These are phyloP conservation scores for Amphipyra tragopoginis DNA, from an alignment of 2,888 invertebrate species.

Conservation along the genomic window DNA sequence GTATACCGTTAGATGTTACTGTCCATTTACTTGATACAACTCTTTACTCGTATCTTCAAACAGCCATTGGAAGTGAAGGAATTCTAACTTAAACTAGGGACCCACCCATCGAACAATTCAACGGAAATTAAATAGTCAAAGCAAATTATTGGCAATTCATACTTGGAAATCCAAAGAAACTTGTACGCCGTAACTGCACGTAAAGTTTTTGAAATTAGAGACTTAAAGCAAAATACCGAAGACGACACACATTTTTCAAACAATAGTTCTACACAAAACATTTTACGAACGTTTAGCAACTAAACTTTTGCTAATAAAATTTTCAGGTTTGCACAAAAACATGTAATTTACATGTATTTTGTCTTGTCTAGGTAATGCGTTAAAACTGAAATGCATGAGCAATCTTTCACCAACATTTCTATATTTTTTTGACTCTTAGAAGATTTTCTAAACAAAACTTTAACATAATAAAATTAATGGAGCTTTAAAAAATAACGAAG, in stretches of 20 bases:
- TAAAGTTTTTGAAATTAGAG: slow-evolving; percentile 16
- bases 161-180: slow-evolving; percentile 6
- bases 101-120: background rate
- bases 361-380: too few relatives aligned
- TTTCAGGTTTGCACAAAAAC: slow-evolving; percentile 13
- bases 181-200: background rate
- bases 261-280: slow-evolving; percentile 26
- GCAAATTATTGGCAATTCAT: background rate
- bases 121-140: background rate
- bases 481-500: background rate
- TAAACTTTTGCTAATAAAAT: slow-evolving; percentile 26
- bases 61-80: too few relatives aligned
- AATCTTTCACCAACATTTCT: background rate
- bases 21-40: too few relatives aligned
- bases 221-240: slow-evolving; percentile 12
- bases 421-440: too few relatives aligned
- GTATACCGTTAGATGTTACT: too few relatives aligned
- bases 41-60: too few relatives aligned
- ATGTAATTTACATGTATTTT: slow-evolving; percentile 2
- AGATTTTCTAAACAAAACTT: too few relatives aligned
- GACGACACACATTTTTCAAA: slow-evolving; percentile 25
- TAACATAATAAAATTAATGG: too few relatives aligned
- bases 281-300: slow-evolving; percentile 35
- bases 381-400: background rate
- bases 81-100: background rate